Evolutionary conservation across 1,140 invertebrate species (phyloP), one percentile per base, ranked within the genome.

Genomic region (Agrypnia vestita): DNA sequence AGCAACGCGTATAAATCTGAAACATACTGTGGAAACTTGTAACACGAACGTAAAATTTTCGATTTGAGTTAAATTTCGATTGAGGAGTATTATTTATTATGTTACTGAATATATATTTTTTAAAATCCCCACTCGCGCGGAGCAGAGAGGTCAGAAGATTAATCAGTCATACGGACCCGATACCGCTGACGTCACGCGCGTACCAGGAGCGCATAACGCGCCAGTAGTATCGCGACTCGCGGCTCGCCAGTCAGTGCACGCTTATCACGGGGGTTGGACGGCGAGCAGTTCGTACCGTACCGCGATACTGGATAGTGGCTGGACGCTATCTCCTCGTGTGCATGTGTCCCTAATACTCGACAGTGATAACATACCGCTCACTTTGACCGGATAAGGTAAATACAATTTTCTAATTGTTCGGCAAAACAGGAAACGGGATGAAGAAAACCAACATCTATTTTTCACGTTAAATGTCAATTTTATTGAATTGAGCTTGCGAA

Each of bases 191-290:
- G 64, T 69, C 64, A 69, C 43, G 4, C 46, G n/a, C 0, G 7
- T 49, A 17, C 46, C 46, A 49, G 67, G 67, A 71, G 67, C 43
- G 19, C 67, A 71, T 17, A 49, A 43, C 35, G 13, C 19, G 17
- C 17, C 59, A 25, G 3, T 61, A 15, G 64, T 1, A 73, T 13
- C 71, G 46, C 67, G 67, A 11, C 0, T 8, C 17, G 55, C 17
- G 11, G 10, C 4, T 19, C n/a, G 53, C 64, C 79, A 80, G 79
- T 80, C 51, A 17, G 64, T 76, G 25, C 61, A 17, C 62, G 74
- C 21, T 69, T 69, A 69, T 59, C 79, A 53, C 25, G 73, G 43
- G 79, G 51, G 73, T 76, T 71, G 76, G 76, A 46, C 64, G 64
- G 35, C 49, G 64, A 15, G 25, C 25, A 35, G 25, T 35, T 35